Base-by-base conservation (phyloP, 53 echinoderm and acorn worm species). In the Crossaster papposus region DNA sequence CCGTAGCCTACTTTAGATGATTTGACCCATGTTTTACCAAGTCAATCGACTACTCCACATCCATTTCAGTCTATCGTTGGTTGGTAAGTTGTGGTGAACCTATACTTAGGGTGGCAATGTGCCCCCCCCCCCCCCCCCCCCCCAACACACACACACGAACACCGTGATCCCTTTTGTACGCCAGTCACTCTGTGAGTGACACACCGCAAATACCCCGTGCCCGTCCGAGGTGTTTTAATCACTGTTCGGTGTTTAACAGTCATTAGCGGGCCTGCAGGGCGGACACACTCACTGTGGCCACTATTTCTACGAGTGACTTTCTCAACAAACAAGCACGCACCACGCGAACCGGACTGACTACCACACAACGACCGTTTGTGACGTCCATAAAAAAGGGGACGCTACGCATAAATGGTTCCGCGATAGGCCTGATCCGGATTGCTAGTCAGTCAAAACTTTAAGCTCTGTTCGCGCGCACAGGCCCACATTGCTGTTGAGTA, bases 201-300 rank as follows among this genome's bases (percentile, higher is more conserved):
- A 77, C 28, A 72, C 51, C 70, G 83, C 74, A 89, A 89, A 80
- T 73, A 70, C 17, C 4, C 28, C 68, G 12, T 13, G 34, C 23
- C 3, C 78, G 50, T 30, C 65, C 28, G 77, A 77, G 90, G 90
- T 76, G 90, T 81, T 26, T 82, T 82, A 90, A 82, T 90, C 90
- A 82, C 82, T 38, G 65, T 11, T 6, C 28, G 51, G 84, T 72
- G 84, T 84, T 84, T 84, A 84, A 84, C 84, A 51, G 84, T 84
- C 84, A 84, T 84, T 35, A 36, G 36, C 75, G 5, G 44, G 32
- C 15, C 34, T 32, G 38, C 20, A n/a, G n/a, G 4, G 4, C 11
- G 8, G 34, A 24, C 22, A 36, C 37, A 68, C 70, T 55, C 37
- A n/a, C 50, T 3, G 68, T 23, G 24, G 28, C 28, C 24, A 4